These are phyloP conservation scores for Hetaerina titia DNA, from an alignment of 2,888 invertebrate species.

Conservation along the genomic window DNA sequence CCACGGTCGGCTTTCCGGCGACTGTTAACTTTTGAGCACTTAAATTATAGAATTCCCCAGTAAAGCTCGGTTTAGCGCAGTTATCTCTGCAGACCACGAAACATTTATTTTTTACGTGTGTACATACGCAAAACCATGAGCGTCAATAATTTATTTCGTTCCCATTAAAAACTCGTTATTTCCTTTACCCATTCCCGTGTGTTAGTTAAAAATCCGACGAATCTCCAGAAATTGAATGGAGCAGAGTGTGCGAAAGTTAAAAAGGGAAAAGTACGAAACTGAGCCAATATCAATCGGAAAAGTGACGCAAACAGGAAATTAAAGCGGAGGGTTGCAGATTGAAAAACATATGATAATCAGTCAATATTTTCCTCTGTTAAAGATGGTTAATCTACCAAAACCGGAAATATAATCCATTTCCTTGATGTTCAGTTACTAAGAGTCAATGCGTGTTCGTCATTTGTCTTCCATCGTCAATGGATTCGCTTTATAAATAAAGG, in stretches of 20 bases:
- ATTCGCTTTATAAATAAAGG: background rate
- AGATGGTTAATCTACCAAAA: background rate
- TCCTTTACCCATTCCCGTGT: background rate
- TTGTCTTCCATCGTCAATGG: background rate
- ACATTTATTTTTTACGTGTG: no score
- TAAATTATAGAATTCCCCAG: no score
- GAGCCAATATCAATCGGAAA: background rate
- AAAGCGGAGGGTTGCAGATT: background rate
- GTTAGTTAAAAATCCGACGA: background rate
- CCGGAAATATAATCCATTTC: background rate
- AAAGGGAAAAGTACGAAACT: background rate
- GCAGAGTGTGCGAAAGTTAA: background rate
- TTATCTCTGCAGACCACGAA: no score
- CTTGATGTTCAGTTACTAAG: background rate
- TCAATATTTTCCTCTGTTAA: background rate
- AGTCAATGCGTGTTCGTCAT: background rate
- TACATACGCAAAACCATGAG: no score
- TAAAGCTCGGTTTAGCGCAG: no score
- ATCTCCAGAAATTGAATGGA: background rate
- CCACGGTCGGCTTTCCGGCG: no score
- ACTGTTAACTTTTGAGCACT: no score
- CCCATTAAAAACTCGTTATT: no score
- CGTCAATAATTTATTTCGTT: no score
- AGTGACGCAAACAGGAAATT: slow-evolving; percentile 1
- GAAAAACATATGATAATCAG: background rate